phyloP scores from a whole-genome alignment of 2,113 vertebrate genomes.

The Alligator sinensis region DNA sequence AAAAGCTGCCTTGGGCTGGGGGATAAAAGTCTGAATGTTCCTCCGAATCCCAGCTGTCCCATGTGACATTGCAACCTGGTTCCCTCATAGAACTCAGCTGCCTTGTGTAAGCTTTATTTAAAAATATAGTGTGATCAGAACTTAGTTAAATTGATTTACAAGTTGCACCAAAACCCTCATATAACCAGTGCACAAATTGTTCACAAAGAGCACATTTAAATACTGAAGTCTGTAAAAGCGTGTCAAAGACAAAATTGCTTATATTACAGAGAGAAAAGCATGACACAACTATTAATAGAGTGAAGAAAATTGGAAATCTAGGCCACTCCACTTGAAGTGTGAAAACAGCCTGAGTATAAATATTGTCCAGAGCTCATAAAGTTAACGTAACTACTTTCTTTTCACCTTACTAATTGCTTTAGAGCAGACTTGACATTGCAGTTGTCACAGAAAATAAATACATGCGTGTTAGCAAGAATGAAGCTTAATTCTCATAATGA shows the following conservation, averaged over 20 bases:
- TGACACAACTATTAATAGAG: slow-evolving; percentile 11
- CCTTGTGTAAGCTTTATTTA: neutral
- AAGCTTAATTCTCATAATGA: neutral
- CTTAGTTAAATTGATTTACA: neutral
- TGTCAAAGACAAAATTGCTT: slow-evolving; percentile 11
- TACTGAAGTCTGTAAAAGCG: neutral
- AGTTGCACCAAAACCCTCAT: neutral
- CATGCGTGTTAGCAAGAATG: neutral
- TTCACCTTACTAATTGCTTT: slow-evolving; percentile 33
- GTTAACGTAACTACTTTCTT: neutral
- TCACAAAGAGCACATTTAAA: neutral
- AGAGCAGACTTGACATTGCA: slow-evolving; percentile 4
- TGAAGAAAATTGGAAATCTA: slow-evolving; percentile 25
- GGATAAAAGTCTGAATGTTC: neutral
- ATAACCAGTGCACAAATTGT: neutral
- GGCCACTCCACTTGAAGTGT: slow-evolving; percentile 15
- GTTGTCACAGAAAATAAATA: slow-evolving; percentile 6
- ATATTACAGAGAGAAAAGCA: neutral
- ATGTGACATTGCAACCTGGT: rapidly evolving
- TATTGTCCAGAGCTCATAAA: neutral
- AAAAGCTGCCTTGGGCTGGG: neutral
- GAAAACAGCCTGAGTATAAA: neutral
- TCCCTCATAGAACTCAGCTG: neutral
- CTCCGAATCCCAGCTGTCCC: neutral
- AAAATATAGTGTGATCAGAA: neutral